Percentiles rank a stretch among this genome's conserved stretches.
phyloP scores from a whole-genome alignment of 2,888 invertebrate genomes.

The Leucophenga montana region DNA sequence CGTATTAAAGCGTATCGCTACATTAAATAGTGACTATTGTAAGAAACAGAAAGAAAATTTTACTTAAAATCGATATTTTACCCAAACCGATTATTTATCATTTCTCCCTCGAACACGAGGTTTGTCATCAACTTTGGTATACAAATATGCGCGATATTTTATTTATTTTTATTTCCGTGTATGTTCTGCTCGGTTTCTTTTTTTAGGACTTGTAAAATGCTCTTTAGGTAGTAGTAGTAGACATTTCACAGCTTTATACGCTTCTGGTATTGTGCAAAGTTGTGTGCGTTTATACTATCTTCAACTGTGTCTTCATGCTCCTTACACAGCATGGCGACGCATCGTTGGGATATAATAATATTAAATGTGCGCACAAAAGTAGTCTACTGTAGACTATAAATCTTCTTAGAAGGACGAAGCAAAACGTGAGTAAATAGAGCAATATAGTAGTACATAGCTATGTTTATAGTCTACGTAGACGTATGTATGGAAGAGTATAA shows the following conservation, averaged over 20 bases:
- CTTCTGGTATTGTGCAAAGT: not conserved
- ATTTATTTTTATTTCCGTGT: not conserved
- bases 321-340: not conserved
- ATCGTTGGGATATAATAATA: not conserved
- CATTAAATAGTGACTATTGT: too few relatives aligned
- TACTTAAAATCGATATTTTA: too few relatives aligned
- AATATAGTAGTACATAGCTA: too few relatives aligned
- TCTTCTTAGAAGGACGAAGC: conserved; percentile 13
- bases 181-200: not conserved
- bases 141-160: not conserved
- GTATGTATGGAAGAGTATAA: too few relatives aligned
- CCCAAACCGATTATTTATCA: too few relatives aligned
- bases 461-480: too few relatives aligned
- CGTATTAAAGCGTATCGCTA: too few relatives aligned
- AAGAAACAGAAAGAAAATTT: too few relatives aligned
- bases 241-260: not conserved
- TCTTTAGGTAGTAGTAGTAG: not conserved
- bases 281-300: too few relatives aligned
- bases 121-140: not conserved
- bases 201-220: not conserved
- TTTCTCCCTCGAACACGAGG: too few relatives aligned
- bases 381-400: not conserved
- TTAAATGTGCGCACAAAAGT: not conserved
- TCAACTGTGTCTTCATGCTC: not conserved
- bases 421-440: too few relatives aligned